A percentile compares a stretch with the other conserved stretches of the same genome.
These are phyloP conservation scores for Fistularia tabacaria DNA, from an alignment of 2,797 vertebrate genomes.

Conservation along the genomic window DNA sequence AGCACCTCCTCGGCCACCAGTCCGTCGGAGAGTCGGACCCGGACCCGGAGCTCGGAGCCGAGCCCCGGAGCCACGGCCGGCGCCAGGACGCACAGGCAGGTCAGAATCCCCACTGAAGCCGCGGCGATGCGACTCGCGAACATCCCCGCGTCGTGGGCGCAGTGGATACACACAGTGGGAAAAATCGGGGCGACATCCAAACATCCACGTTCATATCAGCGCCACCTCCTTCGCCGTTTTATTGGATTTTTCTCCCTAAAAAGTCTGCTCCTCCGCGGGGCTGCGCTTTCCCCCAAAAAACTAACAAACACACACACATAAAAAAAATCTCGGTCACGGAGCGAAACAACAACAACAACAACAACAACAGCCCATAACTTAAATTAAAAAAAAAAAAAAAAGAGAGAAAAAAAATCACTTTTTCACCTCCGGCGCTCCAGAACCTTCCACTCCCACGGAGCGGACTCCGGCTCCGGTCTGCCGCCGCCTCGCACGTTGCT, in stretches of 20 bases:
- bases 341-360: too few relatives aligned
- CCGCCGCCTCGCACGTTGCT: too few relatives aligned
- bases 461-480: too few relatives aligned
- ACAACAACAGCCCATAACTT: too few relatives aligned
- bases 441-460: too few relatives aligned
- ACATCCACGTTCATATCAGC: constrained; percentile 50
- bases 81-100: constrained; percentile 56
- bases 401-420: too few relatives aligned
- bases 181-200: constrained; percentile 9
- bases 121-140: constrained; percentile 60
- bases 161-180: not conserved
- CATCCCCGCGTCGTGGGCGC: constrained; percentile 62
- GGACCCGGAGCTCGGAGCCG: constrained; percentile 85
- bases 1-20: constrained; percentile 89
- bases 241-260: not conserved
- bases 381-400: too few relatives aligned
- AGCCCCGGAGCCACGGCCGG: constrained; percentile 53
- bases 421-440: too few relatives aligned
- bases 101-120: constrained; percentile 52
- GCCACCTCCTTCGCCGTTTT: too few relatives aligned
- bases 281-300: too few relatives aligned
- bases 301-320: too few relatives aligned
- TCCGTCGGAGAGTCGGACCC: constrained; percentile 87
- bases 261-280: constrained; percentile 1
- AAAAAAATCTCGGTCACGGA: constrained; percentile 13